Percentiles rank a stretch among this genome's conserved stretches.
These are phyloP conservation scores for Helostoma temminkii DNA, from an alignment of 2,797 vertebrate genomes.

Conservation along the genomic window DNA sequence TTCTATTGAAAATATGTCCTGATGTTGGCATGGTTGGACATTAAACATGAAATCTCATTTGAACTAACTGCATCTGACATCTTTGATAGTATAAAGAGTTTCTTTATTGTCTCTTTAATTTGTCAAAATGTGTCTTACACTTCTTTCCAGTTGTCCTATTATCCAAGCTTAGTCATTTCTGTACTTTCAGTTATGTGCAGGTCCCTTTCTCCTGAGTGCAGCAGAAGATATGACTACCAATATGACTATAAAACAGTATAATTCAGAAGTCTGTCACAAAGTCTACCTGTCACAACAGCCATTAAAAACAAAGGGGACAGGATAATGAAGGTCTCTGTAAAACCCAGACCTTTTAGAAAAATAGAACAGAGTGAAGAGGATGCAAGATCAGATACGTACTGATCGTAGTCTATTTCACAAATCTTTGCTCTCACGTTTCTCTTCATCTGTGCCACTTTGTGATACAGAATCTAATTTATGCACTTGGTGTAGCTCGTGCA, in stretches of 20 bases:
- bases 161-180: not conserved
- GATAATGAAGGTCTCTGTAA: constrained; percentile 38
- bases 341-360: constrained; percentile 44
- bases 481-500: constrained; percentile 34
- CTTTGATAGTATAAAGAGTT: constrained; percentile 1
- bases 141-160: constrained; percentile 8
- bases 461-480: constrained; percentile 69
- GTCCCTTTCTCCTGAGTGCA: not conserved
- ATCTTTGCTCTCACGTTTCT: constrained; percentile 39
- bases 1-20: not conserved
- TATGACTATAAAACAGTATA: constrained; percentile 44
- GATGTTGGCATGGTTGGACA: not conserved
- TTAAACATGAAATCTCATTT: constrained; percentile 8
- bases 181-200: constrained; percentile 4
- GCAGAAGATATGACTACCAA: constrained; percentile 7
- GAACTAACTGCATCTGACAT: not conserved
- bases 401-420: constrained; percentile 63
- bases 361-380: constrained; percentile 27
- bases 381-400: constrained; percentile 37
- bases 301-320: constrained; percentile 47
- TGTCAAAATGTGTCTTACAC: constrained; percentile 23
- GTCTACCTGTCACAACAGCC: constrained; percentile 48
- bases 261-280: constrained; percentile 35
- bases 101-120: constrained; percentile 1
- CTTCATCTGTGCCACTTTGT: constrained; percentile 30